Evolutionary conservation across 1,140 invertebrate species (phyloP).

Genomic region (Batillaria attramentaria): DNA sequence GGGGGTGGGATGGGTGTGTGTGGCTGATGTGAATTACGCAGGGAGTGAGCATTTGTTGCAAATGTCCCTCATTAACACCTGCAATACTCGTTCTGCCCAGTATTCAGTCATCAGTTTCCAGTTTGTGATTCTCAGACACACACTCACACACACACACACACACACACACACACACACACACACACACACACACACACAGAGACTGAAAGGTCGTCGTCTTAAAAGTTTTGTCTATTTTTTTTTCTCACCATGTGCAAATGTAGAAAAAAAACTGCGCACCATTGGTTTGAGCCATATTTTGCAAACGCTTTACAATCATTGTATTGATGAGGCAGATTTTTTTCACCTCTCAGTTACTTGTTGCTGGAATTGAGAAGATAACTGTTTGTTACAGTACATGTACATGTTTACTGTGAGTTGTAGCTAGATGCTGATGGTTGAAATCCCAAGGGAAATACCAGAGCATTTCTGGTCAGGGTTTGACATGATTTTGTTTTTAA

Average conservation of each 20-base stretch:
- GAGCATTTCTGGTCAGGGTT: too few relatives aligned
- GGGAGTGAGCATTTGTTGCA: neutral
- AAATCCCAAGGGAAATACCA: too few relatives aligned
- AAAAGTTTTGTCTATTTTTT: neutral
- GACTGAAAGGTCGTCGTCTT: neutral
- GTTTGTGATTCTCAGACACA: too few relatives aligned
- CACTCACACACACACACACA: neutral
- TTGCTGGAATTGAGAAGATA: neutral
- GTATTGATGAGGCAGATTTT: neutral
- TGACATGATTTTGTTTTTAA: too few relatives aligned
- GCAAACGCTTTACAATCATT: neutral
- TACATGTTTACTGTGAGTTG: too few relatives aligned
- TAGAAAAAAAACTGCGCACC: neutral
- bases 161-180: constrained; percentile 2
- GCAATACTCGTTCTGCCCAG: too few relatives aligned
- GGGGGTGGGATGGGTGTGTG: too few relatives aligned
- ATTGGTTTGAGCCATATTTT: neutral
- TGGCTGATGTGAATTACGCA: neutral
- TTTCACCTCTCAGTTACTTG: neutral
- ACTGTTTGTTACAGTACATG: neutral
- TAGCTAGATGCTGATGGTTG: too few relatives aligned
- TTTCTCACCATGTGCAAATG: neutral
- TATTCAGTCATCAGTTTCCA: too few relatives aligned
- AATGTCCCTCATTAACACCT: neutral
- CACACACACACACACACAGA: constrained; percentile 3